Conservation (phyloP, 2,888 invertebrate genomes). For the Spisula solida region DNA sequence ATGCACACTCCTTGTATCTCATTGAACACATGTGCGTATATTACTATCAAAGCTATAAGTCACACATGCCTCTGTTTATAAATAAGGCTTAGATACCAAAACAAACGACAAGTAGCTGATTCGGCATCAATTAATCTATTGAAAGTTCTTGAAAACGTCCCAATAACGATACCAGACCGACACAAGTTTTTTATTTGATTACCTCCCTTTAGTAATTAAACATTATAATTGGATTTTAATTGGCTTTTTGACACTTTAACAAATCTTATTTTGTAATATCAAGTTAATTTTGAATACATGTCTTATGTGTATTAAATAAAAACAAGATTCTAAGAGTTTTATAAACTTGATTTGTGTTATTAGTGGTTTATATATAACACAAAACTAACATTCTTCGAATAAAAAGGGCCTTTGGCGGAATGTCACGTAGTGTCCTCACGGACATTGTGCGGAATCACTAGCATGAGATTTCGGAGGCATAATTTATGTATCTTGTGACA, state of each 20-base stretch:
- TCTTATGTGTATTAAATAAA: neutral
- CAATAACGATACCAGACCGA: neutral
- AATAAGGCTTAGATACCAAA: neutral
- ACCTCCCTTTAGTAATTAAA: neutral
- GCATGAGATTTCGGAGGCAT: constrained; percentile 87
- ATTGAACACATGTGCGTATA: too few species aligned
- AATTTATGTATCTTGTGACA: constrained; percentile 84
- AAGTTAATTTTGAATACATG: neutral
- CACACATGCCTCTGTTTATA: too few species aligned
- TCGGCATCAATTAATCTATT: neutral
- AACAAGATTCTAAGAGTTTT: neutral
- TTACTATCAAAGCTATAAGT: too few species aligned
- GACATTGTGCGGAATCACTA: constrained; percentile 85
- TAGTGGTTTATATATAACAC: neutral
- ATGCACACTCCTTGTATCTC: too few species aligned
- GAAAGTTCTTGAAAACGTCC: neutral
- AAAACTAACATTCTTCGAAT: neutral
- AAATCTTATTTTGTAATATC: neutral
- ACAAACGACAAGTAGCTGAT: neutral
- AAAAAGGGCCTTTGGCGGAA: constrained; percentile 83
- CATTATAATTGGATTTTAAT: neutral
- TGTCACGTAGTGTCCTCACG: constrained; percentile 75
- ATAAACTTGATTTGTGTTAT: neutral
- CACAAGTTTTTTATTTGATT: neutral
- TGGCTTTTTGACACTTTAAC: neutral